Conservation (phyloP, 2,888 invertebrate species). For the Sinotaia quadrata region DNA sequence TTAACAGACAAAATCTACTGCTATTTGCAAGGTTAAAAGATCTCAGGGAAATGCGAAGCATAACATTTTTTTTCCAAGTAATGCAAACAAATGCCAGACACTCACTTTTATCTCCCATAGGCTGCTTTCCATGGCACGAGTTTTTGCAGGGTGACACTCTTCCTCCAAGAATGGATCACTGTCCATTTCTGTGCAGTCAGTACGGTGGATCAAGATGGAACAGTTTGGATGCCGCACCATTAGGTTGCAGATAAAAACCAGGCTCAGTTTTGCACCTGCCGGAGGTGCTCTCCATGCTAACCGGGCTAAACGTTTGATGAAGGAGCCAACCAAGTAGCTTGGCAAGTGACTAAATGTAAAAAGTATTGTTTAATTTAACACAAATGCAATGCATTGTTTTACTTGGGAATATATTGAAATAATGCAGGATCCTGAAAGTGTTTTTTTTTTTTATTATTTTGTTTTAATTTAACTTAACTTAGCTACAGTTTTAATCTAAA, state of each 20-base stretch:
- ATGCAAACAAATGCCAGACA: background rate
- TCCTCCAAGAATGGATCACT: constrained; percentile 88
- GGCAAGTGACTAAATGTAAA: constrained; percentile 83
- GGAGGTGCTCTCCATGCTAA: constrained; percentile 87
- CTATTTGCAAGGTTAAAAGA: too few species aligned
- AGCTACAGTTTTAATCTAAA: too few species aligned
- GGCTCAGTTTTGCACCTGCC: constrained; percentile 54
- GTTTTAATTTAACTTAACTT: too few species aligned
- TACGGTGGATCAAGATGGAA: constrained; percentile 60
- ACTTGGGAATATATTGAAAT: background rate
- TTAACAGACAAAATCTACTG: too few species aligned
- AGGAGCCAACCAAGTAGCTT: constrained; percentile 91
- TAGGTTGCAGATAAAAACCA: constrained; percentile 85
- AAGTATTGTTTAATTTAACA: too few species aligned
- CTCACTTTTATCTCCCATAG: constrained; percentile 87
- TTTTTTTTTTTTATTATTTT: too few species aligned
- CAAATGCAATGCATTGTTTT: too few species aligned
- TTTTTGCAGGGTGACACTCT: constrained; percentile 84
- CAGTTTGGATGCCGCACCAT: constrained; percentile 83
- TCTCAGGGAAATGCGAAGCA: too few species aligned
- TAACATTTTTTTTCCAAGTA: too few species aligned
- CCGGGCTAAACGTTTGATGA: constrained; percentile 89
- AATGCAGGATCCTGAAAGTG: background rate
- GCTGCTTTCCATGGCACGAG: constrained; percentile 88
- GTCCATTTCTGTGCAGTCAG: constrained; percentile 46